Percentiles rank a stretch among this genome's conserved stretches.
Conservation (phyloP, 2,888 invertebrate genomes). For the Spodoptera littoralis region DNA sequence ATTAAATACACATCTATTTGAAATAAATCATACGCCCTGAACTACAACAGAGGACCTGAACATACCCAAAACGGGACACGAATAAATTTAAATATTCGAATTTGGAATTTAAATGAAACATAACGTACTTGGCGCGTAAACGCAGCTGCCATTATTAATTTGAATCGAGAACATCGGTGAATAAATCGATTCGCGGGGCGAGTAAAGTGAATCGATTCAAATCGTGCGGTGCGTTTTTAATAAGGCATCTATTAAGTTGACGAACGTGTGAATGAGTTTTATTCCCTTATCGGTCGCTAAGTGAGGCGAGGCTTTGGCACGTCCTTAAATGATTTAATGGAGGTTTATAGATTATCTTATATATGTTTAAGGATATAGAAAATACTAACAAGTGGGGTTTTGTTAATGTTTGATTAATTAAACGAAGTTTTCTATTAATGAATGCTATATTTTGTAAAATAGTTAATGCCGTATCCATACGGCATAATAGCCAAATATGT, state of each 20-base stretch:
- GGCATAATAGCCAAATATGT: too few relatives aligned
- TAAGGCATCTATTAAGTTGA: constrained; percentile 85
- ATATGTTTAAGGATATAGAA: constrained; percentile 33
- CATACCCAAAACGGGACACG: constrained; percentile 74
- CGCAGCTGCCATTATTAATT: constrained; percentile 77
- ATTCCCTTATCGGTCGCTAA: constrained; percentile 82
- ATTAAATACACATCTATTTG: constrained; percentile 69
- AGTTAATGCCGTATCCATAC: too few relatives aligned
- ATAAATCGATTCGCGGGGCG: constrained; percentile 67
- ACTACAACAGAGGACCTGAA: constrained; percentile 72
- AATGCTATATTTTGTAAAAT: too few relatives aligned
- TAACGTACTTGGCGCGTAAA: constrained; percentile 70
- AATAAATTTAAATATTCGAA: constrained; percentile 78
- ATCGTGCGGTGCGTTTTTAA: constrained; percentile 80
- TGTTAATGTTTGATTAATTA: constrained; percentile 48
- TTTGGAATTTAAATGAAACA: constrained; percentile 66
- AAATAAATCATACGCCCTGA: constrained; percentile 76
- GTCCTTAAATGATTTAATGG: constrained; percentile 83
- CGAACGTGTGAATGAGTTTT: constrained; percentile 88
- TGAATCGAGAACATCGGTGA: constrained; percentile 72
- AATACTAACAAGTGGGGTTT: constrained; percentile 28
- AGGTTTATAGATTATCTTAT: constrained; percentile 40
- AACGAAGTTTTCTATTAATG: too few relatives aligned
- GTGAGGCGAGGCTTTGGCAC: constrained; percentile 76
- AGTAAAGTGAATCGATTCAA: constrained; percentile 75